Conservation (phyloP, 2,888 invertebrate genomes). For the Petrolisthes cinctipes region DNA sequence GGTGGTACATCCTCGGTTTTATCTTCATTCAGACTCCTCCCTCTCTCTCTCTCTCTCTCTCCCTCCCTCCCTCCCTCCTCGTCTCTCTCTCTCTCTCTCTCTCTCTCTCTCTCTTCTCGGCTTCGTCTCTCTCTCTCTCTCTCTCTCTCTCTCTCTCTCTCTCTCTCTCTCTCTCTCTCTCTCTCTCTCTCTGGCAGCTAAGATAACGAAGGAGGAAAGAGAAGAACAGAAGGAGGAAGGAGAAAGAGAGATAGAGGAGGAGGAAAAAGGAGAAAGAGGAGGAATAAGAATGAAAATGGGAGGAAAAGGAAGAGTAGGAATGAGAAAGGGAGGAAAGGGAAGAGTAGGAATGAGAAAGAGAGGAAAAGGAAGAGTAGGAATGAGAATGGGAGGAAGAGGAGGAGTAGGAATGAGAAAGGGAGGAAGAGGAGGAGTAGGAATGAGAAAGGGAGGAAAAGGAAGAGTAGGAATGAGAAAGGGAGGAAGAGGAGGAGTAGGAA, state of each 20-base stretch:
- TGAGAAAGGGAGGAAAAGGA: background rate
- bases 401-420: background rate
- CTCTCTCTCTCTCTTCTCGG: background rate
- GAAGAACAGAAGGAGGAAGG: no score
- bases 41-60: background rate
- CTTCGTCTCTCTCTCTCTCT: background rate
- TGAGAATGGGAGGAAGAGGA: background rate
- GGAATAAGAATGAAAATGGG: no score
- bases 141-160: background rate
- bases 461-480: background rate
- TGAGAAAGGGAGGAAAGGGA: background rate
- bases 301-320: no score
- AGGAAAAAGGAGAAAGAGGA: no score
- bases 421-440: background rate
- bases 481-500: background rate
- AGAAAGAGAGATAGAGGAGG: no score
- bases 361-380: background rate
- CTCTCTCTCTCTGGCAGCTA: background rate
- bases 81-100: background rate
- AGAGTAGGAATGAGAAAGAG: background rate
- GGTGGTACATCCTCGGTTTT: slow-evolving; percentile 14
- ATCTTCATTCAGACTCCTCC: slow-evolving; percentile 3
- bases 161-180: background rate
- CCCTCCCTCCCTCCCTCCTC: background rate
- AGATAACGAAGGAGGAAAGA: no score